These are phyloP conservation scores for Macropodus opercularis DNA, from an alignment of 2,797 vertebrate species.

Conservation along the genomic window DNA sequence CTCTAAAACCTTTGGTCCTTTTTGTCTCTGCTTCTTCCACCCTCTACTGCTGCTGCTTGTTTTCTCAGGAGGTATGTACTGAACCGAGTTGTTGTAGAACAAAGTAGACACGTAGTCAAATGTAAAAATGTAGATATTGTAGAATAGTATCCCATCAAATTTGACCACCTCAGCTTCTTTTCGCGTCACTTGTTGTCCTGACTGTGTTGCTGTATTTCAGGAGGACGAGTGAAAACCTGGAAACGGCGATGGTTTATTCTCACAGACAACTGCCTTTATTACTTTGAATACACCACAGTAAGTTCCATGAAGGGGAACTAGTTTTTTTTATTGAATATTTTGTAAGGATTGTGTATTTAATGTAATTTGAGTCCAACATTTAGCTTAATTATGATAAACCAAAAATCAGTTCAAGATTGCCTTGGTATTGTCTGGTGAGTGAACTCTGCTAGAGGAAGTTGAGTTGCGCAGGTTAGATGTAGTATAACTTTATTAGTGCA, in stretches of 20 bases:
- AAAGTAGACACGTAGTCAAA: neutral
- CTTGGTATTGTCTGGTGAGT: no score
- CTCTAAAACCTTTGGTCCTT: conserved; percentile 66
- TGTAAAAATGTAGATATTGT: conserved; percentile 22
- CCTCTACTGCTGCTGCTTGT: conserved; percentile 79
- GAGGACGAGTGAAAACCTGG: conserved; percentile 98
- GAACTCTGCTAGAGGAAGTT: neutral
- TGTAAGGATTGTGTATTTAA: neutral
- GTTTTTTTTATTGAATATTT: neutral
- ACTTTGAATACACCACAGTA: conserved; percentile 98
- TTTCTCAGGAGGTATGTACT: conserved; percentile 88
- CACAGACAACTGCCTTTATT: conserved; percentile 97
- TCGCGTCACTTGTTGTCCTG: neutral
- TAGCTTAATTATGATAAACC: neutral
- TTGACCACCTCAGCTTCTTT: neutral
- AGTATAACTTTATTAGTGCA: neutral
- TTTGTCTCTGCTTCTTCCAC: conserved; percentile 73
- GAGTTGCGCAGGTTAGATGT: conserved; percentile 8
- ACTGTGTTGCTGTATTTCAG: conserved; percentile 72
- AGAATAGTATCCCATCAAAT: conserved; percentile 8
- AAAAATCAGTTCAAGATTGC: neutral
- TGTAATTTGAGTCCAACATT: neutral
- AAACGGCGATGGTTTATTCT: conserved; percentile 98
- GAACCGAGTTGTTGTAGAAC: conserved; percentile 41
- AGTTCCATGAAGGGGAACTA: conserved; percentile 57